These are phyloP conservation scores for Machimus rusticus DNA, from an alignment of 2,888 invertebrate species.

Conservation along the genomic window DNA sequence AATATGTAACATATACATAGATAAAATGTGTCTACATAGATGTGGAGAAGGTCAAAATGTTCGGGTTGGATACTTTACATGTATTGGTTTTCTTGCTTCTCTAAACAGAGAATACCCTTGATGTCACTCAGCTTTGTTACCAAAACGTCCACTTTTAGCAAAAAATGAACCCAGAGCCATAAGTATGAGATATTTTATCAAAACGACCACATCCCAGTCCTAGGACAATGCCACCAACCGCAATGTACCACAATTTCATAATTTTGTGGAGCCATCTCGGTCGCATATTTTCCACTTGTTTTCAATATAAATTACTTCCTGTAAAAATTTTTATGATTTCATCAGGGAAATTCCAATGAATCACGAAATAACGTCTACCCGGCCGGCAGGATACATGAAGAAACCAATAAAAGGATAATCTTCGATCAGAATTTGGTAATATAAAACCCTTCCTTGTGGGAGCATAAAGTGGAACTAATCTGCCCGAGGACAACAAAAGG, in stretches of 20 bases:
- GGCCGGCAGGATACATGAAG: background rate
- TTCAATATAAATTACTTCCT: slow-evolving; percentile 8
- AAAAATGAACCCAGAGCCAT: background rate
- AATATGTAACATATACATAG: too few relatives aligned
- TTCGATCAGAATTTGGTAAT: slow-evolving; percentile 31
- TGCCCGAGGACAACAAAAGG: slow-evolving; percentile 33
- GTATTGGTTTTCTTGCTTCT: background rate
- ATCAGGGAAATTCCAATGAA: slow-evolving; percentile 22
- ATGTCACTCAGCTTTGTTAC: background rate
- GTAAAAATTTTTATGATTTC: slow-evolving; percentile 26
- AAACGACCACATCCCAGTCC: background rate
- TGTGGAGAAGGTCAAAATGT: background rate
- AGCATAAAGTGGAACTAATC: slow-evolving; percentile 35
- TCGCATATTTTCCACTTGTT: background rate
- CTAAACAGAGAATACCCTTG: background rate
- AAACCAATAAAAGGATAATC: slow-evolving; percentile 36
- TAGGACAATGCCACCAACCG: background rate
- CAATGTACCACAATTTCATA: background rate
- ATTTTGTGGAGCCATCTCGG: background rate
- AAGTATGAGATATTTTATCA: background rate
- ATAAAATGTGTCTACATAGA: too few relatives aligned
- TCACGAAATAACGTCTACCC: slow-evolving; percentile 16
- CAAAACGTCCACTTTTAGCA: background rate
- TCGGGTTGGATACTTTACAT: background rate
- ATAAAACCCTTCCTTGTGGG: slow-evolving; percentile 10